Base-by-base conservation (phyloP, 2,888 invertebrate genomes). In the Asteroscopus sphinx region DNA sequence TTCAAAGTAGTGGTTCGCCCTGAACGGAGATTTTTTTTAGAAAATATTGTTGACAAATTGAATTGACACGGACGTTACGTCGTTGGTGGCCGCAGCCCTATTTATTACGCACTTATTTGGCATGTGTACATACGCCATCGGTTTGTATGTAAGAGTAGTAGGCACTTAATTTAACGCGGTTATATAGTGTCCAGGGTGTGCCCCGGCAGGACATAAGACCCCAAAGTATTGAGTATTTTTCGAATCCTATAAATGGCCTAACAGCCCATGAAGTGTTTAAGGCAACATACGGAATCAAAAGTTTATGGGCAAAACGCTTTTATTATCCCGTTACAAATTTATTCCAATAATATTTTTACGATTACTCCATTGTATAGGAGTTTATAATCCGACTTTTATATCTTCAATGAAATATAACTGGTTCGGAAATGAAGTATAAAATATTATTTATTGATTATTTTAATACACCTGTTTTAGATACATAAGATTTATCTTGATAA, bases 291-390 rank as follows among this genome's bases (percentile, higher is more conserved):
- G 40, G 55, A 58, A 52, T 54, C 44, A n/a, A 40, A 26, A 53
- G 35, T 70, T 67, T 64, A 58, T 39, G 53, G 45, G 39, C 48
- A 15, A 65, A 68, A 56, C 51, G n/a, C 47, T 69, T 73, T 76
- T 70, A 70, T 61, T 59, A 58, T 39, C 45, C 49, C 35, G 49
- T 76, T 57, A 61, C 45, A 21, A 68, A 76, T 73, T 63, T 76
- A 76, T 76, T 66, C 57, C 60, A 42, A 60, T 57, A 70, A 75
- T 76, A 76, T 76, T 76, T 75, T 76, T 76, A 70, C 58, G 57
- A 61, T 57, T 39, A 36, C 33, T 53, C 59, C 66, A 64, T 76
- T 68, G 73, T 76, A 35, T 9, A 40, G 21, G 3, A 44, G 57
- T 35, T 40, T 49, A 39, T 76, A 76, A 75, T 49, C 66, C 32